Base-by-base conservation (phyloP, 2,113 vertebrate species). In the Oxyura jamaicensis region DNA sequence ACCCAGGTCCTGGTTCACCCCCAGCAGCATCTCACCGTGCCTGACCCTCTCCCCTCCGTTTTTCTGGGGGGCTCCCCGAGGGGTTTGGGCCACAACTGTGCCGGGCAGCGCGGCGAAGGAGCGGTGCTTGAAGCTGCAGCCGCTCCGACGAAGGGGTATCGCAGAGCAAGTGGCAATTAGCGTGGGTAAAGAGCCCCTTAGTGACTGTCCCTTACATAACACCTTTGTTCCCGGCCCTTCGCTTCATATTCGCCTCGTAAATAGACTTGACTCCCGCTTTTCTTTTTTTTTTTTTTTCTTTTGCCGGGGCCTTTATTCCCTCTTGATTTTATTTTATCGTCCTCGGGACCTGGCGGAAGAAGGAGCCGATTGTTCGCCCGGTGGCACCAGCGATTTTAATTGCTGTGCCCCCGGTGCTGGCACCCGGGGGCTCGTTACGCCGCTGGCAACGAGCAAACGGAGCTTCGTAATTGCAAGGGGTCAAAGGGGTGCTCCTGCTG, bases 201-300 rank as follows among this genome's bases (percentile, higher is more conserved):
- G 91, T 97, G 94, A 84, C 88, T 73, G 81, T 86, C 88, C 95
- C 86, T 95, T 92, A 96, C 80, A 90, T 93, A 96, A 96, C 95
- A 91, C 90, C 96, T 96, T 96, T 96, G 95, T 96, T 86, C 66
- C 20, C 2, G 26, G 86, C 92, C 88, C 96, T 97, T 95, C 88
- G 59, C 85, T 95, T 91, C 89, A 42, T 60, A 84, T 18, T 36
- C 87, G 6, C 65, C 94, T 93, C 91, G 95, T 90, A 93, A 96
- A 96, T 94, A 94, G 95, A 96, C 90, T 88, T 95, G 94, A 96
- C 93, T 96, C 95, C 52, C 56, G 2, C 33, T 76, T 88, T n/a
- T n/a, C n/a, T n/a, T 88, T 90, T 85, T 17, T 44, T 44, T 44
- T 17, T 17, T 44, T 44, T 44, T 44, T 44, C 19, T 46, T 46